Evolutionary conservation across 2,888 invertebrate genomes (phyloP).

Genomic region (Sesia bembeciformis): DNA sequence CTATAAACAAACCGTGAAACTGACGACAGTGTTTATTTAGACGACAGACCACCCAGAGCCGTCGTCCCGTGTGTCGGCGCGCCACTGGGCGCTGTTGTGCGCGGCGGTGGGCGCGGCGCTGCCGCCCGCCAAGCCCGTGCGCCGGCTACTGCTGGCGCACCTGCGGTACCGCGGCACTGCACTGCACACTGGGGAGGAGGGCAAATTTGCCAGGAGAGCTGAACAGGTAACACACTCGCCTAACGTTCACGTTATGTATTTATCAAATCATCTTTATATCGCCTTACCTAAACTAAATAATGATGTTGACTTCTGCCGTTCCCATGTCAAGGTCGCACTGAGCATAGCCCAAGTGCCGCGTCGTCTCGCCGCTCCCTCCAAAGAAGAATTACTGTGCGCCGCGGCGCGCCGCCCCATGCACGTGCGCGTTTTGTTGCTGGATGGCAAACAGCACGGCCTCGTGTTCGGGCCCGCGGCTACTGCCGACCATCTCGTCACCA

Average conservation of each 20-base stretch:
- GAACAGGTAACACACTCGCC: constrained; percentile 77
- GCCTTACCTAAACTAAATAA: no score
- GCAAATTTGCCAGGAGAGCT: constrained; percentile 93
- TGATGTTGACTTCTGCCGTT: no score
- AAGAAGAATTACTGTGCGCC: constrained; percentile 94
- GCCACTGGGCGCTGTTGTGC: constrained; percentile 92
- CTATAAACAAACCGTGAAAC: no score
- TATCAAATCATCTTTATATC: no score
- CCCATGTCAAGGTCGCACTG: constrained; percentile 44
- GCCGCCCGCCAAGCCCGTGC: constrained; percentile 88
- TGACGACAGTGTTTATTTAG: constrained; percentile 31
- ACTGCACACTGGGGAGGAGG: constrained; percentile 89
- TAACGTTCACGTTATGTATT: no score
- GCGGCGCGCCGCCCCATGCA: constrained; percentile 93
- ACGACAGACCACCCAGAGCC: constrained; percentile 95
- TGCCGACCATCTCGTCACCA: constrained; percentile 89
- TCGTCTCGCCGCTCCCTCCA: constrained; percentile 91
- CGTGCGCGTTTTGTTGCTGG: constrained; percentile 92
- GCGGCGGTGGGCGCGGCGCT: constrained; percentile 78
- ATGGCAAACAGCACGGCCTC: constrained; percentile 94
- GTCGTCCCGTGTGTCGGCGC: constrained; percentile 86
- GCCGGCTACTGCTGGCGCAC: constrained; percentile 91
- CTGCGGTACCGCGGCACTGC: constrained; percentile 92
- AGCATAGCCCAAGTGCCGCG: constrained; percentile 76
- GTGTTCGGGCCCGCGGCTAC: constrained; percentile 97